Conservation (phyloP, 37 sponge, comb jelly and placozoan genomes). For the Chondrilla cf. caribensis region DNA sequence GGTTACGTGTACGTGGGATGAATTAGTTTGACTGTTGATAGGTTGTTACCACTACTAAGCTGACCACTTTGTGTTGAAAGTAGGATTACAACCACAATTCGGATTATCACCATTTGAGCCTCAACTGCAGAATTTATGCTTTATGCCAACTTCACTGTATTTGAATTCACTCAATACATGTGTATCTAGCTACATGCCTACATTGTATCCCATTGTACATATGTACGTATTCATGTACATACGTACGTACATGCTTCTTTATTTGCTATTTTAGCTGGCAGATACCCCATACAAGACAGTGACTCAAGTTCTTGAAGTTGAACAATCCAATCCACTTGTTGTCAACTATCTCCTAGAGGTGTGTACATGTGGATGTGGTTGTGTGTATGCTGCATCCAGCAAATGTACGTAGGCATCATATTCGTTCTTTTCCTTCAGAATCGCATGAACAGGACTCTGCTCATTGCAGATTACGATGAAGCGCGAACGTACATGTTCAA, state of each 20-base stretch:
- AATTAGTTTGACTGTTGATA: too few relatives aligned
- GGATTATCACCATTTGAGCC: too few relatives aligned
- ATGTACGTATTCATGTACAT: neutral
- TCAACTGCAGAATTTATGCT: too few relatives aligned
- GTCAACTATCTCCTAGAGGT: constrained; percentile 4
- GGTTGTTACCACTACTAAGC: too few relatives aligned
- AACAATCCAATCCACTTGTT: neutral
- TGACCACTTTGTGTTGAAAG: too few relatives aligned
- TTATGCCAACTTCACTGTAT: too few relatives aligned
- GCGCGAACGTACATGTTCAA: constrained; percentile 34
- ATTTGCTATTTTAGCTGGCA: neutral
- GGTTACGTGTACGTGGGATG: too few relatives aligned
- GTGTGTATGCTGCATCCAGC: too few relatives aligned
- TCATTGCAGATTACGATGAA: constrained; percentile 31
- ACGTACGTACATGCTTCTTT: neutral
- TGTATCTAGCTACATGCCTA: too few relatives aligned
- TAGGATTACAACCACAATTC: too few relatives aligned
- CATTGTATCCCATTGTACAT: neutral
- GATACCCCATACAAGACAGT: neutral
- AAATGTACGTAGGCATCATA: too few relatives aligned
- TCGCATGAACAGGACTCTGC: constrained; percentile 20
- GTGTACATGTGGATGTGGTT: neutral
- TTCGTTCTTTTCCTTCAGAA: neutral
- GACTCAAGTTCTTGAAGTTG: neutral
- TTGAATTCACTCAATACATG: too few relatives aligned